phyloP scores from a whole-genome alignment of 2,113 vertebrate genomes.

The Peucedramus taeniatus region DNA sequence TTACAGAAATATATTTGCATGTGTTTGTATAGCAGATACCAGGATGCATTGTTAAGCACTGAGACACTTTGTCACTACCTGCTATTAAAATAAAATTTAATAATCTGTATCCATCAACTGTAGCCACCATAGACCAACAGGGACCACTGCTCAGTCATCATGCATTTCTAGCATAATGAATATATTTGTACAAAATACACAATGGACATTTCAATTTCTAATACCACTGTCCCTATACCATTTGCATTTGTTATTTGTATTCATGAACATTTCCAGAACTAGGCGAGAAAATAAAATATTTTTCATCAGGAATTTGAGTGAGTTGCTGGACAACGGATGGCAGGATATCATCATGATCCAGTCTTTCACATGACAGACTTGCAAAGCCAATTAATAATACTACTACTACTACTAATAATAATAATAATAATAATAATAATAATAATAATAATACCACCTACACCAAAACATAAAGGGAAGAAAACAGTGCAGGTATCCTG shows the following conservation, averaged over 20 bases:
- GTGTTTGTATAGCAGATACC: neutral
- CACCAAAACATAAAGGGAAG: neutral
- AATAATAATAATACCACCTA: neutral
- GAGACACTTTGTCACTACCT: neutral
- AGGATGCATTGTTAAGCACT: neutral
- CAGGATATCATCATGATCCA: neutral
- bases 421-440: no score
- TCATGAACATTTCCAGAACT: slow-evolving; percentile 22
- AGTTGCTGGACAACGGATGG: neutral
- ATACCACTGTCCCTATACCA: neutral
- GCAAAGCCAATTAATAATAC: neutral
- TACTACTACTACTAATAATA: no score
- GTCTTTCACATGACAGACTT: slow-evolving; percentile 31
- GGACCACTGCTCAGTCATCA: neutral
- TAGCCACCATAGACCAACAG: neutral
- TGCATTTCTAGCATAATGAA: neutral
- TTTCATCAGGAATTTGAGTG: slow-evolving; percentile 35
- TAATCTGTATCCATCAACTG: slow-evolving; percentile 35
- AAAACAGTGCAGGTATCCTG: fast-evolving
- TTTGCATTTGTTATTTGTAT: slow-evolving; percentile 45
- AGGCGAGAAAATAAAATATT: slow-evolving; percentile 24
- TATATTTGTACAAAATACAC: slow-evolving; percentile 11
- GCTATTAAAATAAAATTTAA: slow-evolving; percentile 39
- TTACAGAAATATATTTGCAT: neutral
- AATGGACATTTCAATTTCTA: neutral